Conservation (phyloP, 92 coral and sea anemone genomes). For the Epizoanthus rinbou region DNA sequence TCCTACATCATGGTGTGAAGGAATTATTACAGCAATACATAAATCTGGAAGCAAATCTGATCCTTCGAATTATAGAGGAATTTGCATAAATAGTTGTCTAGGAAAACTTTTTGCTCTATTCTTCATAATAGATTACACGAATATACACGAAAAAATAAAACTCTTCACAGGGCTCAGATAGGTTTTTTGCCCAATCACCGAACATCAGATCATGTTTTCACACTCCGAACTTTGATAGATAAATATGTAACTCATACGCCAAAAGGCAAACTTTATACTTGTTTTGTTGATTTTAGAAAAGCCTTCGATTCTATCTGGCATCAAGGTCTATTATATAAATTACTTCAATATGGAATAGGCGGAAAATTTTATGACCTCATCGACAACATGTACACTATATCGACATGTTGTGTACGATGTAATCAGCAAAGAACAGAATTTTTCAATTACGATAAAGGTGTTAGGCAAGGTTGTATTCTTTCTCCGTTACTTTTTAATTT, state of each 20-base stretch:
- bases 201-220: not conserved
- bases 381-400: no score
- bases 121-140: not conserved
- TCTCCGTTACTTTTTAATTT: not conserved
- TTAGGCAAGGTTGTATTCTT: not conserved
- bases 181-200: not conserved
- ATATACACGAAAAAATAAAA: not conserved
- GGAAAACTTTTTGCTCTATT: not conserved
- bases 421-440: not conserved
- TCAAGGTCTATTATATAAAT: no score
- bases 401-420: no score
- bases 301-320: no score
- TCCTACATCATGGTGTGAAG: not conserved
- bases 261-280: no score
- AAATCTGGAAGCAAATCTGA: not conserved
- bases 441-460: not conserved
- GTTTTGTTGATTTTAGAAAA: no score
- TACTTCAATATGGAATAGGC: no score
- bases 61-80: not conserved
- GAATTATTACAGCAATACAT: not conserved
- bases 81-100: not conserved
- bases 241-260: no score
- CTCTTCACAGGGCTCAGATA: not conserved
- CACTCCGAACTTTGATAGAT: not conserved
- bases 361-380: not conserved